Conservation (phyloP, 2,888 invertebrate genomes). For the Celastrina argiolus region DNA sequence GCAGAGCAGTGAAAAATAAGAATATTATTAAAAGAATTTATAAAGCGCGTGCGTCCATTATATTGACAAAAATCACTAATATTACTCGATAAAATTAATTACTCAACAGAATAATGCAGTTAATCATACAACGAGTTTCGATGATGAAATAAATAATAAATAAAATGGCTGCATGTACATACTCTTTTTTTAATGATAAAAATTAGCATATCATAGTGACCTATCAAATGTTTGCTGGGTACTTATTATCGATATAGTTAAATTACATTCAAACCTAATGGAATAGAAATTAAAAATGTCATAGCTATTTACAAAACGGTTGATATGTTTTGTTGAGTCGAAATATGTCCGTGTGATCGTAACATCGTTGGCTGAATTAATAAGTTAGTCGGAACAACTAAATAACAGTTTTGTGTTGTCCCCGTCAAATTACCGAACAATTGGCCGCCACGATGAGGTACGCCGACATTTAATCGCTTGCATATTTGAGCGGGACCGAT, state of each 20-base stretch:
- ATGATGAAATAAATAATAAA: too few relatives aligned
- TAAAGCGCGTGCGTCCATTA: too few relatives aligned
- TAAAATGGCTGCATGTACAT: too few relatives aligned
- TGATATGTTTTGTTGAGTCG: constrained; percentile 13
- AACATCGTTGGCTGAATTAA: constrained; percentile 23
- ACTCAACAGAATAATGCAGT: too few relatives aligned
- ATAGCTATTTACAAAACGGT: background rate
- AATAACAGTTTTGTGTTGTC: constrained; percentile 58
- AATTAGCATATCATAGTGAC: too few relatives aligned
- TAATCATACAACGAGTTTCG: too few relatives aligned
- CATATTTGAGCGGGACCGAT: constrained; percentile 51
- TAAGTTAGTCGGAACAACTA: constrained; percentile 23
- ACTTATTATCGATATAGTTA: background rate
- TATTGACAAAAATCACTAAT: too few relatives aligned
- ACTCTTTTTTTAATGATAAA: too few relatives aligned
- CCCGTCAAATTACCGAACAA: constrained; percentile 58
- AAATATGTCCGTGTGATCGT: constrained; percentile 21
- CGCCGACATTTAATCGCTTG: constrained; percentile 65
- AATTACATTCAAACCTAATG: background rate
- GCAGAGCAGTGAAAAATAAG: too few relatives aligned
- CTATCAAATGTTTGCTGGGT: too few relatives aligned
- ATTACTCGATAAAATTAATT: too few relatives aligned
- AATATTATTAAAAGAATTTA: too few relatives aligned
- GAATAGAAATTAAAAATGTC: background rate
- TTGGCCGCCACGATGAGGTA: constrained; percentile 40